Percentiles rank a stretch among this genome's conserved stretches.
Conservation (phyloP, 2,113 vertebrate genomes). For the Podarcis cretensis region DNA sequence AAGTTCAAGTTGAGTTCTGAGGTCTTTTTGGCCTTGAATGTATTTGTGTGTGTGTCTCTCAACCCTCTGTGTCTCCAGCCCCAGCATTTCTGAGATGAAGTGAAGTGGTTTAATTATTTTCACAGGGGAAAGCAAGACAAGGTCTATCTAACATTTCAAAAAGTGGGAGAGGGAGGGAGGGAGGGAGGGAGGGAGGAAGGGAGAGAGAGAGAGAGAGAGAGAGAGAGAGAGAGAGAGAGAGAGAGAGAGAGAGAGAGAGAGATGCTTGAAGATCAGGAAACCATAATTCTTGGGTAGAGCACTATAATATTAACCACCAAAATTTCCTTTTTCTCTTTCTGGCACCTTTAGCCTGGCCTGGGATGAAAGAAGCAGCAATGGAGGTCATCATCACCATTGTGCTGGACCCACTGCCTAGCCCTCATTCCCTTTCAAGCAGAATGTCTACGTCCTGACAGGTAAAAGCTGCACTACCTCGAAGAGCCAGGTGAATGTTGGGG, state of each 20-base stretch:
- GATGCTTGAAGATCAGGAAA: background rate
- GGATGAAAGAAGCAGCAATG: background rate
- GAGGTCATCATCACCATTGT: background rate
- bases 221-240: too few species aligned
- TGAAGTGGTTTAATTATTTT: background rate
- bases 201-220: too few species aligned
- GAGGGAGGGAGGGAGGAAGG: too few species aligned
- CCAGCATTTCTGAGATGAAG: background rate
- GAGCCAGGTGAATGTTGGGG: too few species aligned
- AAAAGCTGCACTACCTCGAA: background rate
- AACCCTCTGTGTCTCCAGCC: background rate
- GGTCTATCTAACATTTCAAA: background rate
- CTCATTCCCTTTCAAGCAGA: background rate
- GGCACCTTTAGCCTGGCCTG: background rate
- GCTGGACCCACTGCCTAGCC: background rate
- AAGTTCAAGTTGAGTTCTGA: slow-evolving; percentile 29
- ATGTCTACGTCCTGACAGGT: background rate
- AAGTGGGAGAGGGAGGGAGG: background rate
- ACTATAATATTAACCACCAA: background rate
- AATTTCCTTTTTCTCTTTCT: background rate
- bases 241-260: background rate
- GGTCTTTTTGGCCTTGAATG: background rate
- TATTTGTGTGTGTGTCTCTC: background rate
- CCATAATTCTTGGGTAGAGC: background rate
- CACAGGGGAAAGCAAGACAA: slow-evolving; percentile 8